phyloP scores from a whole-genome alignment of 2,888 invertebrate species.

The Amaurobius ferox region DNA sequence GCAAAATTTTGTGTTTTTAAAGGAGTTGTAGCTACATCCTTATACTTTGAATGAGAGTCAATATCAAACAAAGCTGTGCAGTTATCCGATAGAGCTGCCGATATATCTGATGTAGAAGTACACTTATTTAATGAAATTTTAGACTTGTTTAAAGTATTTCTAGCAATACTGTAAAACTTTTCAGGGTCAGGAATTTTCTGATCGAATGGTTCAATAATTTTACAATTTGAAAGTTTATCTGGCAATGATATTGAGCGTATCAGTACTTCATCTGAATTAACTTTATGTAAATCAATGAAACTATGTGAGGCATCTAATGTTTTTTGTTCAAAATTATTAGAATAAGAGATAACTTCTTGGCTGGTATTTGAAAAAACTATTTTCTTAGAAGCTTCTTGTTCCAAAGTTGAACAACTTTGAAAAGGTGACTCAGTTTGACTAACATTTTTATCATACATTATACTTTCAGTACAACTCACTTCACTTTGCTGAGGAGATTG shows the following conservation, averaged over 20 bases:
- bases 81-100: neutral
- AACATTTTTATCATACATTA: constrained; percentile 16
- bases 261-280: neutral
- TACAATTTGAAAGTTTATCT: neutral
- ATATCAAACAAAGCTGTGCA: neutral
- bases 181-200: neutral
- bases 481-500: constrained; percentile 47
- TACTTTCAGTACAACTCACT: constrained; percentile 47
- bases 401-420: neutral
- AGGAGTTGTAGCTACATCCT: constrained; percentile 1
- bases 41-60: neutral
- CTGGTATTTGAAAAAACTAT: neutral
- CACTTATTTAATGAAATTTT: neutral
- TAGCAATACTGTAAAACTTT: no score
- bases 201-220: no score
- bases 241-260: constrained; percentile 38
- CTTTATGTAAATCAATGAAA: neutral
- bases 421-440: neutral
- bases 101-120: neutral
- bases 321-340: neutral
- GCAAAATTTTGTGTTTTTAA: neutral
- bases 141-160: no score
- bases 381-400: neutral
- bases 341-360: neutral
- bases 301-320: constrained; percentile 10